Conservation (phyloP, 1,140 invertebrate species). For the Penaeus indicus region DNA sequence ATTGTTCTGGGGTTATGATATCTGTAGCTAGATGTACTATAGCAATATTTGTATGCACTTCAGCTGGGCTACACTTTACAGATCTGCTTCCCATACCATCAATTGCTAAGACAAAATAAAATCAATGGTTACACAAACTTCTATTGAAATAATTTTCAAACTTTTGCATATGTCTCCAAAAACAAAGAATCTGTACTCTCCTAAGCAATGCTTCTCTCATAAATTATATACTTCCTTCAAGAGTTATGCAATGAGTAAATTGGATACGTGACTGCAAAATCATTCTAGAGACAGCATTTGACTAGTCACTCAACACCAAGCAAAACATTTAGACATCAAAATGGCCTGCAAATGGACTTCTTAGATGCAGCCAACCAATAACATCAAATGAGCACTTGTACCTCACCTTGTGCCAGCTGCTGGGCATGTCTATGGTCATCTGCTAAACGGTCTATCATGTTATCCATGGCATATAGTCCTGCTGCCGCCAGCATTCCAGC, state of each 20-base stretch:
- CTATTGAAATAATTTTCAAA: neutral
- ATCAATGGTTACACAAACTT: neutral
- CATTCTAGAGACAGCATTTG: too few relatives aligned
- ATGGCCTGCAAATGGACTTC: too few relatives aligned
- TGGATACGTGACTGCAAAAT: too few relatives aligned
- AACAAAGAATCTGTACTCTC: too few relatives aligned
- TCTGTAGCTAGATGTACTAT: constrained; percentile 38
- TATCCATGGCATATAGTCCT: constrained; percentile 76
- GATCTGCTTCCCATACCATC: constrained; percentile 20
- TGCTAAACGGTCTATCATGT: constrained; percentile 48
- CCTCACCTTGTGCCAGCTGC: constrained; percentile 34
- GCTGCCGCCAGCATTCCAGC: constrained; percentile 89
- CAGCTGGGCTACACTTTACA: constrained; percentile 31
- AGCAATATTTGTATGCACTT: constrained; percentile 52
- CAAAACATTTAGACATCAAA: too few relatives aligned
- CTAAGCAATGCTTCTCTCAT: too few relatives aligned
- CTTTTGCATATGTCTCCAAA: neutral
- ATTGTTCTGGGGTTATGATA: constrained; percentile 41
- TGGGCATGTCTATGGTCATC: constrained; percentile 48
- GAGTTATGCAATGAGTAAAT: too few relatives aligned
- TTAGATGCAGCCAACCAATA: too few relatives aligned
- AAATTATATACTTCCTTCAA: too few relatives aligned
- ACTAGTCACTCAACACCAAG: too few relatives aligned
- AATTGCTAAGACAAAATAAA: constrained; percentile 42
- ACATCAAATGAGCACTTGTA: too few relatives aligned